Percentiles rank a stretch among this genome's conserved stretches.
Conservation (phyloP, 1,140 invertebrate species). For the Lasioglossum baleicum region DNA sequence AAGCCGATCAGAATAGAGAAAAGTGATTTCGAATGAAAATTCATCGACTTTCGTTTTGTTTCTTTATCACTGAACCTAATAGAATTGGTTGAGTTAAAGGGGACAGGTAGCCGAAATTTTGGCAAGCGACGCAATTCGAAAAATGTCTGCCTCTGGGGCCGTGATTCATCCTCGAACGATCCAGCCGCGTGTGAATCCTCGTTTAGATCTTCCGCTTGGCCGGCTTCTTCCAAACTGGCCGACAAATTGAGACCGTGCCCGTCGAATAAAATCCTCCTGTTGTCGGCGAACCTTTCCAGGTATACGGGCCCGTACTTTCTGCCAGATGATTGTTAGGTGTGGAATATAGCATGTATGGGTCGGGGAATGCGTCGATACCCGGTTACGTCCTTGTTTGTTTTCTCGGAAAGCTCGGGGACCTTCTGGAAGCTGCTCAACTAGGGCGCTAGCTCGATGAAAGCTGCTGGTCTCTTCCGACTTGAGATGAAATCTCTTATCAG, state of each 20-base stretch:
- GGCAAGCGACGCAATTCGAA: background rate
- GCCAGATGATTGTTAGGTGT: background rate
- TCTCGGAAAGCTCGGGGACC: too few relatives aligned
- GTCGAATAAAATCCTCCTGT: background rate
- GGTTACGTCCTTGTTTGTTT: too few relatives aligned
- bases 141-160: slow-evolving; percentile 6
- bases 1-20: background rate
- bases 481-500: too few relatives aligned
- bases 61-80: too few relatives aligned
- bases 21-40: too few relatives aligned
- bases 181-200: slow-evolving; percentile 50
- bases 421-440: too few relatives aligned
- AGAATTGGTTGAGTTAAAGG: too few relatives aligned
- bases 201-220: slow-evolving; percentile 48
- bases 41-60: too few relatives aligned
- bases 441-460: too few relatives aligned
- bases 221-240: slow-evolving; percentile 43
- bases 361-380: too few relatives aligned
- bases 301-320: background rate
- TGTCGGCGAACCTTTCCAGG: slow-evolving; percentile 4
- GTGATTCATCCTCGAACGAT: slow-evolving; percentile 47
- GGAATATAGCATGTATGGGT: too few relatives aligned
- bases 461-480: too few relatives aligned
- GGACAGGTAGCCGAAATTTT: background rate
- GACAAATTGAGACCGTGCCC: slow-evolving; percentile 30